These are phyloP conservation scores for Oryzias woworae DNA, from an alignment of 2,113 vertebrate genomes.

Conservation along the genomic window DNA sequence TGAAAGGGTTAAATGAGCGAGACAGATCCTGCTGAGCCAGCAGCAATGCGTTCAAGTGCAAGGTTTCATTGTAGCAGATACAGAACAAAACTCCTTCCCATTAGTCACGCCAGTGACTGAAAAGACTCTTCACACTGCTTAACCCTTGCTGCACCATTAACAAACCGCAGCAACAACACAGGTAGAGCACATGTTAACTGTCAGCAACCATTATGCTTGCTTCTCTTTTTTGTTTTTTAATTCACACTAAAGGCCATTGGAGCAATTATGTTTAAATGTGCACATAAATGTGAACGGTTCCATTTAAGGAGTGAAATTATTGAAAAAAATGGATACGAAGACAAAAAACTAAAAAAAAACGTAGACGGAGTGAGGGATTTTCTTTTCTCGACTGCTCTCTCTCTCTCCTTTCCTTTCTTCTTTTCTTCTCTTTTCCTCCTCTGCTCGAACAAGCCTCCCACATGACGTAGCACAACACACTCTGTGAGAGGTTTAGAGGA, in stretches of 20 bases:
- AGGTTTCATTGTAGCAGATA: slow-evolving; percentile 81
- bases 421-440: not conserved
- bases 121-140: slow-evolving; percentile 66
- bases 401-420: not conserved
- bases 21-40: slow-evolving; percentile 79
- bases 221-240: slow-evolving; percentile 19
- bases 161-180: slow-evolving; percentile 26
- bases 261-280: slow-evolving; percentile 10
- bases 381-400: slow-evolving; percentile 21
- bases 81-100: slow-evolving; percentile 78
- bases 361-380: slow-evolving; percentile 43
- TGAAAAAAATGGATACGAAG: slow-evolving; percentile 26
- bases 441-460: slow-evolving; percentile 60
- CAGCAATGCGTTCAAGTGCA: slow-evolving; percentile 79
- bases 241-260: slow-evolving; percentile 3
- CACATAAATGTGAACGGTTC: slow-evolving; percentile 1
- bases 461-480: slow-evolving; percentile 47
- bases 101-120: slow-evolving; percentile 78
- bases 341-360: slow-evolving; percentile 21
- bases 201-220: not conserved
- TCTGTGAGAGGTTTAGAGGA: slow-evolving; percentile 56
- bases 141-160: slow-evolving; percentile 60
- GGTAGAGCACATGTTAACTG: too few relatives aligned
- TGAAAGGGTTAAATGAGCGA: slow-evolving; percentile 76
- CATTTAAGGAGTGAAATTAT: not conserved